Conservation (phyloP, 2,797 vertebrate genomes). For the Alosa sapidissima region DNA sequence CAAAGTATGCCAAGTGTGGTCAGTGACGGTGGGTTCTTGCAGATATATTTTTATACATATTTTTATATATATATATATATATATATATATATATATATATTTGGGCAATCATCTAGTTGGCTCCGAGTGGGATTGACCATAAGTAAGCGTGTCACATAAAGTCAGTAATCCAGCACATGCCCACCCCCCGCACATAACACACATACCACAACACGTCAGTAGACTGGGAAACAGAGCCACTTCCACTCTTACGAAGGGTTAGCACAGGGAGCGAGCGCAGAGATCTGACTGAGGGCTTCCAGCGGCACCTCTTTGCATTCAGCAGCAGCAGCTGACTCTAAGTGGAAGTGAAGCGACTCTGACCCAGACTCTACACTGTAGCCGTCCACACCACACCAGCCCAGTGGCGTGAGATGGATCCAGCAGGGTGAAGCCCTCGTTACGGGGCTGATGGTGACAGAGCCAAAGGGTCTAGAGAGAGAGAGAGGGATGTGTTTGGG, state of each 20-base stretch:
- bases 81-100: background rate
- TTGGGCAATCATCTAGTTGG: background rate
- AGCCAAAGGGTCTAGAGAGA: background rate
- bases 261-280: background rate
- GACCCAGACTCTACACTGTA: background rate
- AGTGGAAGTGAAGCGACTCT: background rate
- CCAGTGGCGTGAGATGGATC: background rate
- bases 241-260: background rate
- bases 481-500: background rate
- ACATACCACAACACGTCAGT: conserved; percentile 7
- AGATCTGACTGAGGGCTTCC: background rate
- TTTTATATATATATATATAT: background rate
- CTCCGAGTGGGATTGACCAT: background rate
- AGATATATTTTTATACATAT: background rate
- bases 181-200: conserved; percentile 2
- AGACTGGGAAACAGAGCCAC: background rate
- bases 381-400: background rate
- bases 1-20: conserved; percentile 25
- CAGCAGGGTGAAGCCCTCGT: background rate
- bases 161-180: conserved; percentile 12
- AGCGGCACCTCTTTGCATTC: background rate
- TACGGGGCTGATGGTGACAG: background rate
- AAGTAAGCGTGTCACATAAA: background rate
- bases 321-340: background rate
- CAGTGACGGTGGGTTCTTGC: conserved; percentile 17